Conservation (phyloP, 37 sponge, comb jelly and placozoan genomes). For the Geodia barretti region DNA sequence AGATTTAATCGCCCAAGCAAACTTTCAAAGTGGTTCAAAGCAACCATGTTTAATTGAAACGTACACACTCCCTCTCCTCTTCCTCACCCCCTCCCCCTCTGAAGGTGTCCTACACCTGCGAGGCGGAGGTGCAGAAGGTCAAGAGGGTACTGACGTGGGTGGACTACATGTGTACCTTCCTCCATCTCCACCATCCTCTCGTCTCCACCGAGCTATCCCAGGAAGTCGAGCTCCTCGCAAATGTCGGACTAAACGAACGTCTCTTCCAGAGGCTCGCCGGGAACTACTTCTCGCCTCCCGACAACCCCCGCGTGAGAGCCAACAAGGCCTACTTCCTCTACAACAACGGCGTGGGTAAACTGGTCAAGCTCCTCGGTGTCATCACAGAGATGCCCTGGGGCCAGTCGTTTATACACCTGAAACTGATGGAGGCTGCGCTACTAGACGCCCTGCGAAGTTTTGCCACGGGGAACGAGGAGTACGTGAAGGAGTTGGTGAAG, state of each 20-base stretch:
- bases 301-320: neutral
- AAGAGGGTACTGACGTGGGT: slow-evolving; percentile 8
- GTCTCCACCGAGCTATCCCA: slow-evolving; percentile 5
- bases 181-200: slow-evolving; percentile 2
- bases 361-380: slow-evolving; percentile 1
- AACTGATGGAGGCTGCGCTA: slow-evolving; percentile 7
- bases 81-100: slow-evolving; percentile 1
- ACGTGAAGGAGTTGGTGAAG: neutral
- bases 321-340: slow-evolving; percentile 19
- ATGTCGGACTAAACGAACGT: slow-evolving; percentile 7
- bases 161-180: neutral
- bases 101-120: slow-evolving; percentile 28
- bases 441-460: neutral
- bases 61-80: neutral
- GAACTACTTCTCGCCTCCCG: neutral
- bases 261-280: neutral
- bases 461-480: neutral
- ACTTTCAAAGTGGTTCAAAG: no score
- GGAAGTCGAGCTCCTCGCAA: neutral
- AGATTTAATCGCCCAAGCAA: no score
- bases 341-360: slow-evolving; percentile 3
- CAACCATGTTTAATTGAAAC: neutral
- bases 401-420: neutral
- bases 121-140: slow-evolving; percentile 10
- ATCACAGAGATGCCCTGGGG: slow-evolving; percentile 3